A percentile compares a stretch with the other conserved stretches of the same genome.
phyloP scores from a whole-genome alignment of 2,888 invertebrate species.

The Drosophila atroscutellata region DNA sequence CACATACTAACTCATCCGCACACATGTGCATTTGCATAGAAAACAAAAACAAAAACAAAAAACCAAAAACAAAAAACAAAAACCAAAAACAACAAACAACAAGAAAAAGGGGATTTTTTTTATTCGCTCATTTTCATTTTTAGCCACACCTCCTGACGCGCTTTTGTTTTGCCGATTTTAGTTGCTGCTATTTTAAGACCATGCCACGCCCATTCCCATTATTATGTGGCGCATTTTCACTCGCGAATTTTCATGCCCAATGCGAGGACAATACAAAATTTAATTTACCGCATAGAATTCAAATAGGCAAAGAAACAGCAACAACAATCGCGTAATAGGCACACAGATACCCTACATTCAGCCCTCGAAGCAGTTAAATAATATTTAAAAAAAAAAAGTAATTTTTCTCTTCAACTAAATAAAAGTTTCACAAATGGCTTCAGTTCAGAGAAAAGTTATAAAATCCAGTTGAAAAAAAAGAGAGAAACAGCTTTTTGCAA shows the following conservation, averaged over 20 bases:
- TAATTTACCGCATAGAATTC: constrained; percentile 74
- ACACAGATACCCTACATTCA: constrained; percentile 12
- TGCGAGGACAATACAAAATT: constrained; percentile 68
- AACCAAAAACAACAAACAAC: neutral
- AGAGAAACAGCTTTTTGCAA: neutral
- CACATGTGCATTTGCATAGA: constrained; percentile 31
- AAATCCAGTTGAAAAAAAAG: neutral
- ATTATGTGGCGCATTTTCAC: constrained; percentile 47
- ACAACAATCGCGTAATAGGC: neutral
- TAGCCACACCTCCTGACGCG: constrained; percentile 39
- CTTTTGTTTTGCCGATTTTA: constrained; percentile 46
- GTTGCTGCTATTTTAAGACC: constrained; percentile 48
- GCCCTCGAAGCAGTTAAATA: too few species aligned
- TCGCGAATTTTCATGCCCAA: constrained; percentile 56
- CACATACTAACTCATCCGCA: constrained; percentile 26
- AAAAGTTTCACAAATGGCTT: neutral
- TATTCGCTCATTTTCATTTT: constrained; percentile 58
- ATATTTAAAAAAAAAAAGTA: fast-evolving
- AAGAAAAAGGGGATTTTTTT: neutral
- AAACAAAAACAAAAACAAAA: constrained; percentile 15
- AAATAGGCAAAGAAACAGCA: constrained; percentile 42
- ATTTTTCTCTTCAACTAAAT: neutral
- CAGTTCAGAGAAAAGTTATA: neutral
- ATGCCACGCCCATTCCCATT: constrained; percentile 27
- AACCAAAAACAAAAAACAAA: constrained; percentile 6